Evolutionary conservation across 1,140 invertebrate genomes (phyloP).

Genomic region (Adoxophyes honmai): DNA sequence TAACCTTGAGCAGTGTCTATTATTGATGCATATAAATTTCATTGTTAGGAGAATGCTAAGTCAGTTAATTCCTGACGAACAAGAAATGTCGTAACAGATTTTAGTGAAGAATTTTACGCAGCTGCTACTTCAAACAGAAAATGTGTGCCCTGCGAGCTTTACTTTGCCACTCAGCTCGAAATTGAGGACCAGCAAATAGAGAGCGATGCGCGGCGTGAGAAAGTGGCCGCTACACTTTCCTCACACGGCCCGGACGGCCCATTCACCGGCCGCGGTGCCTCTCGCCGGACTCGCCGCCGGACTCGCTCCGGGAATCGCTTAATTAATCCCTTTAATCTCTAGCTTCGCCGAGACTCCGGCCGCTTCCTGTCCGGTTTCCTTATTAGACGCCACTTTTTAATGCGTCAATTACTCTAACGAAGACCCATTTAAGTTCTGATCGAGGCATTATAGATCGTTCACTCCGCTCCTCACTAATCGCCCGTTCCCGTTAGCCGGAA

Average conservation of each 20-base stretch:
- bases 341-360: not conserved
- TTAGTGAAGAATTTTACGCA: too few species aligned
- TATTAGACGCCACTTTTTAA: conserved; percentile 5
- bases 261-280: not conserved
- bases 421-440: not conserved
- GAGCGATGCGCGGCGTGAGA: not conserved
- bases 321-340: too few species aligned
- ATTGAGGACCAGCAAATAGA: too few species aligned
- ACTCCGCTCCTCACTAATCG: not conserved
- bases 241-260: conserved; percentile 9
- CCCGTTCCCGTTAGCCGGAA: not conserved
- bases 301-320: too few species aligned
- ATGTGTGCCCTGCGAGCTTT: too few species aligned
- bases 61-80: too few species aligned
- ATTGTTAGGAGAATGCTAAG: too few species aligned
- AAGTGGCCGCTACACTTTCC: conserved; percentile 2
- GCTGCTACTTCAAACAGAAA: too few species aligned
- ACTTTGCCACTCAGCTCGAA: too few species aligned
- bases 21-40: too few species aligned
- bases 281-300: not conserved
- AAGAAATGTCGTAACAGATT: too few species aligned
- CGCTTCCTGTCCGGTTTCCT: conserved; percentile 1
- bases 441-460: not conserved
- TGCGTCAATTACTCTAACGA: not conserved
- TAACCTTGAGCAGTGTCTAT: too few species aligned